Conservation (phyloP, 2,888 invertebrate species). For the Ypsolopha sequella region DNA sequence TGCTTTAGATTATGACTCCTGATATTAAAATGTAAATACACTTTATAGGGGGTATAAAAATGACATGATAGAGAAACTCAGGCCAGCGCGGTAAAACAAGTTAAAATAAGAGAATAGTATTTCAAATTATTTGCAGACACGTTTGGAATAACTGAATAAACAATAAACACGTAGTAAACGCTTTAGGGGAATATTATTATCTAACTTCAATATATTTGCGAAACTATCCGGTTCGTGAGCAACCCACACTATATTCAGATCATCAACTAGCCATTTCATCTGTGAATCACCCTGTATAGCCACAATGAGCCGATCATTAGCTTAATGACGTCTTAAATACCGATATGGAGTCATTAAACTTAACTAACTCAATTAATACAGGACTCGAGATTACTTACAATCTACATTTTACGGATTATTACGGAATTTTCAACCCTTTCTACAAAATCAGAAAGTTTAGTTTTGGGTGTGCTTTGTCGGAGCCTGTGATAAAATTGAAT, state of each 20-base stretch:
- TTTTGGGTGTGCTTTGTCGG: background rate
- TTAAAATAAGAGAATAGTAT: no score
- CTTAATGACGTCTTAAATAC: slow-evolving; percentile 28
- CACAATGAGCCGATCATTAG: slow-evolving; percentile 33
- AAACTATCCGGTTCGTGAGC: no score
- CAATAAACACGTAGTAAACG: no score
- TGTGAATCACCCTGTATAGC: slow-evolving; percentile 18
- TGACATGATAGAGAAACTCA: no score
- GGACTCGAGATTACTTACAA: slow-evolving; percentile 8
- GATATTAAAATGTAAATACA: no score
- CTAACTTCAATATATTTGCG: no score
- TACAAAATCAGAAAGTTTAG: background rate
- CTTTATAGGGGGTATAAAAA: slow-evolving; percentile 7
- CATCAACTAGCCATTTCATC: slow-evolving; percentile 2
- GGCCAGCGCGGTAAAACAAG: no score
- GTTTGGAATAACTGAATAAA: no score
- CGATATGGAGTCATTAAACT: slow-evolving; percentile 39
- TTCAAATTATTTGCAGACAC: no score
- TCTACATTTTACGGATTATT: background rate
- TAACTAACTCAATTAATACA: slow-evolving; percentile 44
- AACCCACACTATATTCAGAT: no score
- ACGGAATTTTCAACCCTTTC: background rate
- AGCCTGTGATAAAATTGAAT: slow-evolving; percentile 26
- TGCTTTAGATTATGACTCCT: no score
- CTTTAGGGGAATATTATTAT: no score